Conservation (phyloP, 2,888 invertebrate species). For the Epicampocera succincta region DNA sequence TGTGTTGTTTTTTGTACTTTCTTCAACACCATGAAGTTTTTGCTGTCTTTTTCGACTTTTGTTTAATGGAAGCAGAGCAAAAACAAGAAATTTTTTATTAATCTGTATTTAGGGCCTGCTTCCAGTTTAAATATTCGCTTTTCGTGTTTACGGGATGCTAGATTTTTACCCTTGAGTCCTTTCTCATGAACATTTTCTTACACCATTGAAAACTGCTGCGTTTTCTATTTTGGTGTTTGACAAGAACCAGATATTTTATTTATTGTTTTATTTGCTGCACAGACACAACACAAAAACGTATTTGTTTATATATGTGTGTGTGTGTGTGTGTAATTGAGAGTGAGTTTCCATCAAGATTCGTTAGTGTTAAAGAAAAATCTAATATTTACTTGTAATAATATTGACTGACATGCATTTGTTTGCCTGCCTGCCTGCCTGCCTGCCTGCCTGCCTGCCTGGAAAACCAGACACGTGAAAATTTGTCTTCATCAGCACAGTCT, state of each 20-base stretch:
- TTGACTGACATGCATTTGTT: slow-evolving; percentile 28
- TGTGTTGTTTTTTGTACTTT: too few species aligned
- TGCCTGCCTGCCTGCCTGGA: slow-evolving; percentile 31
- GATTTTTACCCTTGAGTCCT: slow-evolving; percentile 41
- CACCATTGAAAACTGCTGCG: neutral
- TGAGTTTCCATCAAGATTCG: too few species aligned
- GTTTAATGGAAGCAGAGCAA: neutral
- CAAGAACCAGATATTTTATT: slow-evolving; percentile 44
- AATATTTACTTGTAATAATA: slow-evolving; percentile 39
- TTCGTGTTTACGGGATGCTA: neutral
- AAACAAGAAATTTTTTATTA: neutral
- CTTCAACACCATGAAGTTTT: too few species aligned
- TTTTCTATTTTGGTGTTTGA: slow-evolving; percentile 21
- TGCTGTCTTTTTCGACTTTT: too few species aligned
- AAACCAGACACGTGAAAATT: slow-evolving; percentile 28
- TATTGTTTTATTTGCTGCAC: slow-evolving; percentile 27
- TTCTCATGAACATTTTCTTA: slow-evolving; percentile 15
- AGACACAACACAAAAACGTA: too few species aligned
- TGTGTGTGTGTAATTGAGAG: too few species aligned
- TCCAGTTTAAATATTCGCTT: slow-evolving; percentile 14
- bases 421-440: slow-evolving; percentile 29
- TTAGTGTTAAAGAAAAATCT: neutral
- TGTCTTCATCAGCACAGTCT: neutral
- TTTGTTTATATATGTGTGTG: too few species aligned
- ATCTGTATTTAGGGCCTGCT: neutral